A percentile compares a stretch with the other conserved stretches of the same genome.
phyloP scores from a whole-genome alignment of 2,888 invertebrate species.

The Caenorhabditis sp. region DNA sequence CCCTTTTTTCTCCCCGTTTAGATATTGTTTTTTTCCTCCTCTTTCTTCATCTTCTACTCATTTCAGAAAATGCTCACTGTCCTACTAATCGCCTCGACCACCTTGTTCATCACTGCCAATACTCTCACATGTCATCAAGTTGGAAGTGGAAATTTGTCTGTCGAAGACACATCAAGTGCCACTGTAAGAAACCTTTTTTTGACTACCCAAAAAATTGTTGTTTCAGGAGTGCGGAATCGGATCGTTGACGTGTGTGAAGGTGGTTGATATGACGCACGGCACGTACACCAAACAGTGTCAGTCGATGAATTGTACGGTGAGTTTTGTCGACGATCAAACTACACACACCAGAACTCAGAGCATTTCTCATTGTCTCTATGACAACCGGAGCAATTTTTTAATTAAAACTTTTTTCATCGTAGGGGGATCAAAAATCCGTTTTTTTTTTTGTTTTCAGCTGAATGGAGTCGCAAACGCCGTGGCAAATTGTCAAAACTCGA shows the following conservation, averaged over 20 bases:
- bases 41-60: not conserved
- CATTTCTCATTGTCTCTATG: conserved; percentile 13
- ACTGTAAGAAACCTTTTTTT: too few relatives aligned
- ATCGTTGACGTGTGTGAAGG: conserved; percentile 32
- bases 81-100: conserved; percentile 3
- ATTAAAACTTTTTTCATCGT: not conserved
- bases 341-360: not conserved
- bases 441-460: conserved; percentile 28
- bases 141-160: conserved; percentile 24
- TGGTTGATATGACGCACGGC: conserved; percentile 34
- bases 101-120: not conserved
- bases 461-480: conserved; percentile 27
- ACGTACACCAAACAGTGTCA: conserved; percentile 46
- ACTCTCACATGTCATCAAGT: conserved; percentile 34
- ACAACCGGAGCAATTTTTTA: too few relatives aligned
- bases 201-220: too few relatives aligned
- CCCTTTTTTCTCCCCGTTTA: not conserved
- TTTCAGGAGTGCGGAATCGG: conserved; percentile 35
- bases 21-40: not conserved
- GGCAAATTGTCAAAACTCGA: conserved; percentile 34
- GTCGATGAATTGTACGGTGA: conserved; percentile 39
- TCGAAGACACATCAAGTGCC: conserved; percentile 18
- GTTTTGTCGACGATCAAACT: not conserved
- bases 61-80: not conserved
- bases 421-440: not conserved